These are phyloP conservation scores for Hassar affinis DNA, from an alignment of 2,113 vertebrate species.

Conservation along the genomic window DNA sequence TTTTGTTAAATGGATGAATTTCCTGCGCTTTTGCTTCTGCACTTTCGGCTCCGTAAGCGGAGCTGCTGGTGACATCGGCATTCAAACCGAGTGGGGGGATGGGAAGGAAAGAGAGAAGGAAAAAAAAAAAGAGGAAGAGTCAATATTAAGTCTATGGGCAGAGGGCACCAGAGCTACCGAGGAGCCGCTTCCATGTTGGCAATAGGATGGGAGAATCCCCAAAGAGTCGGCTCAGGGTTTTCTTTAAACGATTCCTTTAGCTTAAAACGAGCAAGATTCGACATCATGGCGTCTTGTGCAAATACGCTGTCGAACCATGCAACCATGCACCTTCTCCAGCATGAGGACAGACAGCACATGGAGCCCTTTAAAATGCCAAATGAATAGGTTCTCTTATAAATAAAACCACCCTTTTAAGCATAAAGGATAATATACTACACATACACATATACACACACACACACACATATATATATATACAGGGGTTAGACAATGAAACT, in stretches of 20 bases:
- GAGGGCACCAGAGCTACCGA: constrained; percentile 34
- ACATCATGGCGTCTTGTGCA: background rate
- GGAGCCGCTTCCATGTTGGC: constrained; percentile 27
- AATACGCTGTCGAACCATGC: background rate
- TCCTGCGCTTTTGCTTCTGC: constrained; percentile 45
- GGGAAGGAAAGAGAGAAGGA: constrained; percentile 29
- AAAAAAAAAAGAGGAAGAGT: constrained; percentile 44
- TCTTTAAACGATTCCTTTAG: background rate
- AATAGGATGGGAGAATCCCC: background rate
- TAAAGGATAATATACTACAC: background rate
- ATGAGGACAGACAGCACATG: background rate
- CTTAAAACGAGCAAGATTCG: background rate
- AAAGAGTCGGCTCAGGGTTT: background rate
- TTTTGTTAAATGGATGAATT: constrained; percentile 36
- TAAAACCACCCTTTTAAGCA: background rate
- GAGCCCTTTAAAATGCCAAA: background rate
- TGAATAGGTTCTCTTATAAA: background rate
- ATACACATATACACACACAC: no score
- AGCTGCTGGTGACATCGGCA: constrained; percentile 55
- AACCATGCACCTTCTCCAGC: background rate
- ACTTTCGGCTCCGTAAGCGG: constrained; percentile 49
- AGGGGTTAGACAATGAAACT: no score
- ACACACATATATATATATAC: no score
- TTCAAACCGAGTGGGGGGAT: constrained; percentile 52
- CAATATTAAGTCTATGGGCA: constrained; percentile 40